These are phyloP conservation scores for Gallinago nigripennis DNA, from an alignment of 2,797 vertebrate genomes.

Conservation along the genomic window DNA sequence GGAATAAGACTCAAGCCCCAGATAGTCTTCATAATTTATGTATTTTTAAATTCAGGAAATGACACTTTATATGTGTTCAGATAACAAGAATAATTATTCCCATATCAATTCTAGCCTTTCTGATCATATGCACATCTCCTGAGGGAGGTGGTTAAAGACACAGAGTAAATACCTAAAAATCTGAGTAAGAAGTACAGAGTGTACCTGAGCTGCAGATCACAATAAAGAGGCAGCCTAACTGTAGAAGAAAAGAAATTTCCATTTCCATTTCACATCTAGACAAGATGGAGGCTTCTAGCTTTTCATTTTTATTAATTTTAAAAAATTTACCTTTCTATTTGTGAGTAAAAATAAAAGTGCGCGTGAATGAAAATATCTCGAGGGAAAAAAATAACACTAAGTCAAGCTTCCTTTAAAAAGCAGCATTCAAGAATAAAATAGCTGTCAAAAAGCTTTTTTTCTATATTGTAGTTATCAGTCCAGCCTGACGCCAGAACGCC, in stretches of 20 bases:
- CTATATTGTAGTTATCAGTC: conserved; percentile 23
- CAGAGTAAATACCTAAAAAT: neutral
- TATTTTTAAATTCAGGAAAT: neutral
- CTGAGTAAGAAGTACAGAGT: neutral
- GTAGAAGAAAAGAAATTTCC: neutral
- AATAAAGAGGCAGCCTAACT: neutral
- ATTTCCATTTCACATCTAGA: neutral
- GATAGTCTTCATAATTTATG: neutral
- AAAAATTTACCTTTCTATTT: neutral
- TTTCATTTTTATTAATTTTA: neutral
- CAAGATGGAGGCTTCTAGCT: neutral
- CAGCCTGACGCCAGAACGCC: conserved; percentile 3
- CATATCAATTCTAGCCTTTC: neutral
- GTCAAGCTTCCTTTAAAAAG: neutral
- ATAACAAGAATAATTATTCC: neutral
- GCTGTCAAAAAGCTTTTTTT: neutral
- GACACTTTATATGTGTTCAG: neutral
- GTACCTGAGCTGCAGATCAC: neutral
- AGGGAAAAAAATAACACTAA: neutral
- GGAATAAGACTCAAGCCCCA: neutral
- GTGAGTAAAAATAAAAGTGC: neutral
- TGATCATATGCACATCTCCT: neutral
- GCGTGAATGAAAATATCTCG: neutral
- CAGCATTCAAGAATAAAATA: neutral
- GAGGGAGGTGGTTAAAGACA: neutral